These are phyloP conservation scores for Mesorhabditis spiculigera DNA, from an alignment of 2,888 invertebrate genomes.

Conservation along the genomic window DNA sequence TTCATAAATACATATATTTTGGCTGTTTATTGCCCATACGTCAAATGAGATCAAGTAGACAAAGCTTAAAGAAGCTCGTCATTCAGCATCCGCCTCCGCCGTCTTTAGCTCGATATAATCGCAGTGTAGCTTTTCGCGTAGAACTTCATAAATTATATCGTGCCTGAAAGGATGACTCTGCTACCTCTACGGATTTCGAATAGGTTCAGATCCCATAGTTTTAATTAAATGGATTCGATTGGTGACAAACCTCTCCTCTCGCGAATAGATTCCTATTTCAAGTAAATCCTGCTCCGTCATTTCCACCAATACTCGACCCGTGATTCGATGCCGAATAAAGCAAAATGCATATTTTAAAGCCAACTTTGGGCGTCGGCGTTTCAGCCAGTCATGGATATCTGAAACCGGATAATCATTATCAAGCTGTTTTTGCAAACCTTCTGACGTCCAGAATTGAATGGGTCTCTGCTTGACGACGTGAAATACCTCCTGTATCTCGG, in stretches of 20 bases:
- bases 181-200: not conserved
- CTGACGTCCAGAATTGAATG: slow-evolving; percentile 37
- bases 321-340: slow-evolving; percentile 39
- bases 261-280: slow-evolving; percentile 36
- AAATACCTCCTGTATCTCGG: slow-evolving; percentile 33
- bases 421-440: not conserved
- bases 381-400: slow-evolving; percentile 42
- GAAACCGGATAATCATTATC: slow-evolving; percentile 10
- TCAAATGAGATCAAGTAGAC: too few relatives aligned
- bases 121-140: slow-evolving; percentile 41
- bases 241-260: slow-evolving; percentile 30
- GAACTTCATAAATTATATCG: slow-evolving; percentile 40
- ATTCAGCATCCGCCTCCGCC: not conserved
- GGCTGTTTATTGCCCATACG: too few relatives aligned
- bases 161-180: slow-evolving; percentile 25
- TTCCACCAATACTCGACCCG: slow-evolving; percentile 43
- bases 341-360: slow-evolving; percentile 43
- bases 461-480: slow-evolving; percentile 34
- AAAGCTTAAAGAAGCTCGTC: not conserved
- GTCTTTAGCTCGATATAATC: slow-evolving; percentile 34
- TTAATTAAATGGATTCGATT: too few relatives aligned
- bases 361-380: slow-evolving; percentile 35
- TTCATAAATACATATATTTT: too few relatives aligned
- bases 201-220: not conserved
- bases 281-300: slow-evolving; percentile 36